Evolutionary conservation across 2,888 invertebrate genomes (phyloP).

Genomic region (Caenorhabditis panamensis): DNA sequence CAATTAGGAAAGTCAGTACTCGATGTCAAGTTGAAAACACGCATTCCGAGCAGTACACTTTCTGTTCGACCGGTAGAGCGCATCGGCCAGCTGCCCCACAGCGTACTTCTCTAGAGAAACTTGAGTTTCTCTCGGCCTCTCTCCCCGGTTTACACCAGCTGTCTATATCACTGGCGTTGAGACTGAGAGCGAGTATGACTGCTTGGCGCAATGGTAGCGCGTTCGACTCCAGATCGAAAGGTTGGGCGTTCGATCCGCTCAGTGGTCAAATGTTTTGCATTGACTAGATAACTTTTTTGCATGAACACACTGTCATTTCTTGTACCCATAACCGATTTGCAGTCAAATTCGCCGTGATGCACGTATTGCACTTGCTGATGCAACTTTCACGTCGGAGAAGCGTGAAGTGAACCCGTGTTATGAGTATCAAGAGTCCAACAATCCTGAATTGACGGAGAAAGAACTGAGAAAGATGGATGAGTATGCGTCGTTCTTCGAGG

Average conservation of each 20-base stretch:
- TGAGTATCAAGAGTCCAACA: background rate
- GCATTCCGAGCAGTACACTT: too few relatives aligned
- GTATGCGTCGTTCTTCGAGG: slow-evolving; percentile 23
- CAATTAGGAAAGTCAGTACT: background rate
- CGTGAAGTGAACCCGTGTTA: background rate
- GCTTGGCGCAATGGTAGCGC: slow-evolving; percentile 76
- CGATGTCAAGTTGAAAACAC: too few relatives aligned
- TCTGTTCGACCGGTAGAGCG: background rate
- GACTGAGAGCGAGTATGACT: slow-evolving; percentile 34
- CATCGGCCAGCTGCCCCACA: background rate
- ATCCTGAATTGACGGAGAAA: slow-evolving; percentile 14
- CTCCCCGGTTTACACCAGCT: background rate
- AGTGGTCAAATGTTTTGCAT: slow-evolving; percentile 70
- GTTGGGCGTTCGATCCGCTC: slow-evolving; percentile 75
- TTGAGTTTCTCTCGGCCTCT: background rate
- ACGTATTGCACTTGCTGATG: slow-evolving; percentile 19
- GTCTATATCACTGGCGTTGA: slow-evolving; percentile 7
- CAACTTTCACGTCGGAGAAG: slow-evolving; percentile 15
- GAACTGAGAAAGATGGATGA: slow-evolving; percentile 13
- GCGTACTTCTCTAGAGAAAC: background rate
- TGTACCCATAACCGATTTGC: too few relatives aligned
- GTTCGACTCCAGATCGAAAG: slow-evolving; percentile 77
- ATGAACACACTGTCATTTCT: too few relatives aligned
- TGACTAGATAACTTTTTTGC: background rate
- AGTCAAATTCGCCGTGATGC: slow-evolving; percentile 21